These are phyloP conservation scores for Ammodytes marinus DNA, from an alignment of 2,113 vertebrate species.

Conservation along the genomic window DNA sequence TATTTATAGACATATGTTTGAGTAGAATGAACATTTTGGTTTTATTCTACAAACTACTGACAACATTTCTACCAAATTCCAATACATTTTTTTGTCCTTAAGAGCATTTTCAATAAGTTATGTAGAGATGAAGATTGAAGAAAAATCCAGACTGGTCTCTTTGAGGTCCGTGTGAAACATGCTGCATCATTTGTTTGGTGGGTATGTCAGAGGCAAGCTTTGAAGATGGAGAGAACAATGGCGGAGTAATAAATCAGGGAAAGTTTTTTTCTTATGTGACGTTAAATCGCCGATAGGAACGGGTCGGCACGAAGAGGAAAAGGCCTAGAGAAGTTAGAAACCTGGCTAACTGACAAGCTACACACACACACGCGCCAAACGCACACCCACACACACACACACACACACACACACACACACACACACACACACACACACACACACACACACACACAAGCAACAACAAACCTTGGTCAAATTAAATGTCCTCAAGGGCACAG, in stretches of 20 bases:
- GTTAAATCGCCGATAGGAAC: conserved; percentile 7
- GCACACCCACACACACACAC: too few species aligned
- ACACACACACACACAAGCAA: background rate
- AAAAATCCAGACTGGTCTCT: background rate
- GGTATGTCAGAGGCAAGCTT: conserved; percentile 40
- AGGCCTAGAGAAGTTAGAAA: conserved; percentile 8
- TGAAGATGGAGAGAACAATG: conserved; percentile 59
- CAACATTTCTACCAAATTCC: too few species aligned
- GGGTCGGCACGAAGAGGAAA: background rate
- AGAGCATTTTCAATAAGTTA: too few species aligned
- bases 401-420: too few species aligned
- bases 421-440: too few species aligned
- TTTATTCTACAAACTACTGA: too few species aligned
- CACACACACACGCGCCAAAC: too few species aligned
- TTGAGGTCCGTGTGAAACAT: conserved; percentile 34
- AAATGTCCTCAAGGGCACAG: conserved; percentile 34
- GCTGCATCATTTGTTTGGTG: conserved; percentile 36
- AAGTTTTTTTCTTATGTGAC: conserved; percentile 10
- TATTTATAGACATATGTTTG: too few species aligned
- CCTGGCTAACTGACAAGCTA: conserved; percentile 35
- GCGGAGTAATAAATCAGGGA: conserved; percentile 46
- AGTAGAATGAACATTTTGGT: too few species aligned
- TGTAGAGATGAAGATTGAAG: too few species aligned
- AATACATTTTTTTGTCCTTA: too few species aligned
- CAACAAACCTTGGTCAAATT: conserved; percentile 28